phyloP scores from a whole-genome alignment of 2,113 vertebrate genomes.

The Pelmatolapia mariae region DNA sequence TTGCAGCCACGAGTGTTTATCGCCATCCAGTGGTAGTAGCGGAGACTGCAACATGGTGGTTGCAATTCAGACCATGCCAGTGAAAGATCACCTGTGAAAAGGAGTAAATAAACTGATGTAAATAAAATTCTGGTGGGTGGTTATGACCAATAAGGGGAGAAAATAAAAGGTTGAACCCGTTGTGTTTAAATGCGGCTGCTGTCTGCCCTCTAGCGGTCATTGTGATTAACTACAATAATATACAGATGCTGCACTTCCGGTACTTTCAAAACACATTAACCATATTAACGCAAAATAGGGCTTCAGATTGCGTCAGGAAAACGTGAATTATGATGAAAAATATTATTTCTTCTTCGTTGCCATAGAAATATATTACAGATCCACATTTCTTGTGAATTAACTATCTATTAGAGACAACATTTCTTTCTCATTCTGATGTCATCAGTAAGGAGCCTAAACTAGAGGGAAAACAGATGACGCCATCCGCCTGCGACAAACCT shows the following conservation, averaged over 20 bases:
- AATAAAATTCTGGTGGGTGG: no score
- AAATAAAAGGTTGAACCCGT: neutral
- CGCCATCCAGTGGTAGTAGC: neutral
- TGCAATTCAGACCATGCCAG: neutral
- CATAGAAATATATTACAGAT: neutral
- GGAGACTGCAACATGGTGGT: neutral
- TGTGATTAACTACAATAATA: neutral
- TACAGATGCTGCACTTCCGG: neutral
- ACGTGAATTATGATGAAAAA: neutral
- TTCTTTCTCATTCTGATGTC: neutral
- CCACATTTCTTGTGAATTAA: neutral
- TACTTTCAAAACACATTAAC: neutral
- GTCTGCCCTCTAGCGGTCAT: neutral
- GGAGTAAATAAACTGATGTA: rapidly evolving
- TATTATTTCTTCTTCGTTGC: neutral
- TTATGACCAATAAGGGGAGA: neutral
- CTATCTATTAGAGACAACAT: neutral
- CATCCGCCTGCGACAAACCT: neutral
- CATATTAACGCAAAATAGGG: neutral
- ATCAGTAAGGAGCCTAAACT: neutral
- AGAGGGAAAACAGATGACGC: neutral
- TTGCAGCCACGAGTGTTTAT: neutral
- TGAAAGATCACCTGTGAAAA: neutral
- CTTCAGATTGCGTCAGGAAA: neutral
- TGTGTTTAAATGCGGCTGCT: neutral